Base-by-base conservation (phyloP, 92 coral and sea anemone species). In the Palythoa heliodiscus region DNA sequence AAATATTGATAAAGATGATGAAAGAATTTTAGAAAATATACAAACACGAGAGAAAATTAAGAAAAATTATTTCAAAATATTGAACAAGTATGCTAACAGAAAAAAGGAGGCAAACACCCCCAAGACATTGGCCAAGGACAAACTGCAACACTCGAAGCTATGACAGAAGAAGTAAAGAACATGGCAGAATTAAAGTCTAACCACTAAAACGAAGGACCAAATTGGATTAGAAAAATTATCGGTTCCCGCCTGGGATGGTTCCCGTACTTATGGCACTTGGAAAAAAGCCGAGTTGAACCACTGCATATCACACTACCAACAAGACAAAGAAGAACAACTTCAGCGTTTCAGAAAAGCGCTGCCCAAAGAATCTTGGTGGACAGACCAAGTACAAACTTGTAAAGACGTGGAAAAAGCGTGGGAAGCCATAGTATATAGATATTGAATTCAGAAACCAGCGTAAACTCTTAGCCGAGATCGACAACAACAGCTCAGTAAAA, bases 311-410 rank as follows among this genome's bases (percentile, higher is more conserved):
- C 11, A 54, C 11, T 54, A 54, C 60, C 60, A 54, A 54, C 60
- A 5, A 54, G 60, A 54, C 60, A 54, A 54, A 54, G 11, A 54
- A 54, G 60, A 54, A 1, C 35, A 29, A 29, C 35, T 29, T 29
- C 35, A 29, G 35, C 35, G 35, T 29, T 29, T 29, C 35, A 48
- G 93, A 5, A 90, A 87, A 61, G 88, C 90, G 11, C 29, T 90
- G 63, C 90, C 88, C 11, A 83, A 82, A 15, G 77, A 71, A 82
- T 75, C 77, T 19, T 90, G 82, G 89, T 82, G 92, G 92, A 38
- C 90, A 16, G 92, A 90, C 69, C 92, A 87, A 68, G 90, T 82
- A 0, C 82, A 77, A 73, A 78, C 87, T 13, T 73, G 92, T 25
- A 85, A 78, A 48, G 57, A 17, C 15, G 79, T 89, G 23, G 84